Evolutionary conservation across 2,888 invertebrate genomes (phyloP).

Genomic region (Clunio marinus): DNA sequence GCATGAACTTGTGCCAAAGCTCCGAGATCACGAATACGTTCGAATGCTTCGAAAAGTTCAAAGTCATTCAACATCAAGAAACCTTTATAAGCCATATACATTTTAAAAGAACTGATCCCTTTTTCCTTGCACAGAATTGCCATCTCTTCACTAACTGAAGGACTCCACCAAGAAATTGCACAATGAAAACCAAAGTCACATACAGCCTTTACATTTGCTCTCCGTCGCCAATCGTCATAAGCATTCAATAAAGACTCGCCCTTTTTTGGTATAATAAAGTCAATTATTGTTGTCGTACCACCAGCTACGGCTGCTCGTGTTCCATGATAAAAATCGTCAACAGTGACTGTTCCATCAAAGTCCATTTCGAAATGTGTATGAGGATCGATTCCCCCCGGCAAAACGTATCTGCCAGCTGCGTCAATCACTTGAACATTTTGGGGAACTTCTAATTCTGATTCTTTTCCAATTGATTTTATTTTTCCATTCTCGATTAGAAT

Average conservation of each 20-base stretch:
- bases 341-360: constrained; percentile 82
- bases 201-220: constrained; percentile 94
- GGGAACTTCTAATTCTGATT: constrained; percentile 56
- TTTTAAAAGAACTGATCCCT: constrained; percentile 96
- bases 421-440: constrained; percentile 91
- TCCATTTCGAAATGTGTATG: constrained; percentile 96
- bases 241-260: constrained; percentile 85
- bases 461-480: constrained; percentile 66
- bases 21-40: constrained; percentile 75
- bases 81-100: constrained; percentile 96
- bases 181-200: constrained; percentile 96
- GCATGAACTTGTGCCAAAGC: constrained; percentile 93
- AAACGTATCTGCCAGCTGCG: constrained; percentile 83
- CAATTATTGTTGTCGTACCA: constrained; percentile 96
- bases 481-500: constrained; percentile 95
- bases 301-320: constrained; percentile 96
- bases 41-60: constrained; percentile 80
- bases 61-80: constrained; percentile 85
- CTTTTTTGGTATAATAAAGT: constrained; percentile 79
- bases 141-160: constrained; percentile 80
- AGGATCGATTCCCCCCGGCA: constrained; percentile 92
- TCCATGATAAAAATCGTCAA: constrained; percentile 96
- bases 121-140: constrained; percentile 72
- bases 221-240: constrained; percentile 82
- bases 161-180: constrained; percentile 84